A percentile compares a stretch with the other conserved stretches of the same genome.
phyloP scores from a whole-genome alignment of 1,140 invertebrate genomes.

The Goniozus legneri region DNA sequence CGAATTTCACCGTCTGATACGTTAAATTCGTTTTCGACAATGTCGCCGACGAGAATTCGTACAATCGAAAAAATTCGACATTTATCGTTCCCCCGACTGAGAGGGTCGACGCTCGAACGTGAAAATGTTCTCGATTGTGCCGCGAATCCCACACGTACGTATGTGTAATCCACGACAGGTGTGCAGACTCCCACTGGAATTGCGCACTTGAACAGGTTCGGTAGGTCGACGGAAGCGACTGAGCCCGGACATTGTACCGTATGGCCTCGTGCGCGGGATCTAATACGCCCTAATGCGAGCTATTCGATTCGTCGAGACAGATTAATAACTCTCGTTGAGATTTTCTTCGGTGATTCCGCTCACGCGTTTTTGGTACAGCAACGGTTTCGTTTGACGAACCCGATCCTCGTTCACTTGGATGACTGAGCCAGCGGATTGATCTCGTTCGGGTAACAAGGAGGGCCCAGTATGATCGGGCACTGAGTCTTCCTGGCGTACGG shows the following conservation, averaged over 20 bases:
- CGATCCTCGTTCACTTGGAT: conserved; percentile 30
- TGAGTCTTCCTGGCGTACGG: conserved; percentile 37
- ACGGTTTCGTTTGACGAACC: too few relatives aligned
- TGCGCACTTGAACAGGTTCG: not conserved
- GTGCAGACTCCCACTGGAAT: conserved; percentile 4
- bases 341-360: not conserved
- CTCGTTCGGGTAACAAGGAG: conserved; percentile 34
- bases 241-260: not conserved
- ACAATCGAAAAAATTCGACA: too few relatives aligned
- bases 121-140: too few relatives aligned
- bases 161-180: conserved; percentile 4
- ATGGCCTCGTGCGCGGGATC: not conserved
- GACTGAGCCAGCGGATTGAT: conserved; percentile 33
- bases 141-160: not conserved
- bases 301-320: too few relatives aligned
- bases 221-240: not conserved
- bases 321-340: too few relatives aligned
- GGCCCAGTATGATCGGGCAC: conserved; percentile 37
- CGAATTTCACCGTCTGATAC: too few relatives aligned
- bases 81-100: too few relatives aligned
- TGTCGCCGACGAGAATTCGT: too few relatives aligned
- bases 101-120: too few relatives aligned
- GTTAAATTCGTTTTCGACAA: too few relatives aligned
- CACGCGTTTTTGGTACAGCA: not conserved
- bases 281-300: too few relatives aligned